phyloP scores from a whole-genome alignment of 53 echinoderm and acorn worm genomes.

The Henricia sp. region DNA sequence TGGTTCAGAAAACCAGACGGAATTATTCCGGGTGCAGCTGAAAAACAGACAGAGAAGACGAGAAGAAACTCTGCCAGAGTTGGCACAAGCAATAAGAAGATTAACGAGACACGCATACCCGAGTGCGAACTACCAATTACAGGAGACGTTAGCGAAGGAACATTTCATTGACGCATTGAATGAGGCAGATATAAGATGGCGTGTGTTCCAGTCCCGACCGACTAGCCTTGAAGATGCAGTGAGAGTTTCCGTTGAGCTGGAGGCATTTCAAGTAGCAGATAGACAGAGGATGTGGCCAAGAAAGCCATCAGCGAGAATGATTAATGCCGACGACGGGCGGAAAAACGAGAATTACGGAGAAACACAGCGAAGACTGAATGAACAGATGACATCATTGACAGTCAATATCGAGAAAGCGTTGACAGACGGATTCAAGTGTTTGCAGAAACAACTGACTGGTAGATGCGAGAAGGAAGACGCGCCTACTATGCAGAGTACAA shows the following conservation, averaged over 20 bases:
- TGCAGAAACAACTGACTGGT: background rate
- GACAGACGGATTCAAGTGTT: background rate
- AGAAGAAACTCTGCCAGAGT: constrained; percentile 52
- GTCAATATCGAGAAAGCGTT: background rate
- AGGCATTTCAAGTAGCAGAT: constrained; percentile 56
- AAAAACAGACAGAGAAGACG: constrained; percentile 25
- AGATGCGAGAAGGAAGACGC: background rate
- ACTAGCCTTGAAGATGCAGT: constrained; percentile 56
- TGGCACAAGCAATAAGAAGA: constrained; percentile 57
- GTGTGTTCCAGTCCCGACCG: constrained; percentile 49
- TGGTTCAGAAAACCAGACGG: constrained; percentile 57
- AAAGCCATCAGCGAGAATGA: constrained; percentile 13
- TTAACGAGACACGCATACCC: constrained; percentile 56
- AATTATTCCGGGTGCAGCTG: constrained; percentile 51
- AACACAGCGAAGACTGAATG: background rate
- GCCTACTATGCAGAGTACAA: background rate
- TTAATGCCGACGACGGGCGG: constrained; percentile 1
- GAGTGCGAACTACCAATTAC: constrained; percentile 1
- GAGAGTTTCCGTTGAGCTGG: constrained; percentile 44
- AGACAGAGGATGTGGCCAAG: background rate
- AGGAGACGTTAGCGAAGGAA: constrained; percentile 47
- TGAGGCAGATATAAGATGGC: constrained; percentile 45
- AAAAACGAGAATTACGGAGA: background rate
- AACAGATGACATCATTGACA: constrained; percentile 46
- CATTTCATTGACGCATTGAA: constrained; percentile 69